Base-by-base conservation (phyloP, 2,113 vertebrate genomes). In the Anolis sagrei region DNA sequence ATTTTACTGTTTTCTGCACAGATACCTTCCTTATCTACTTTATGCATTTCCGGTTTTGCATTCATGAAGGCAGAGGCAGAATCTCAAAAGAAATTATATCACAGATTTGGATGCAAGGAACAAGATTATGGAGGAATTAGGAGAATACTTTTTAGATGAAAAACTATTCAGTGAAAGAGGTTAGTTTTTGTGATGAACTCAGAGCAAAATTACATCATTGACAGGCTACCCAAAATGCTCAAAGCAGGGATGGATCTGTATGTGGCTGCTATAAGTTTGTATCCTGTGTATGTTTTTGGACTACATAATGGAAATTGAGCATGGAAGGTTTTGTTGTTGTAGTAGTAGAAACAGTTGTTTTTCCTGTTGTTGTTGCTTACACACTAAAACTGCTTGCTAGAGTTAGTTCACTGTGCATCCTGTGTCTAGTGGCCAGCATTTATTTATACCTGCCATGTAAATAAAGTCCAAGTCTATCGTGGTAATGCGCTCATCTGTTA, bases 401-500 rank as follows among this genome's bases (percentile, higher is more conserved):
- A 1, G 84, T 39, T 80, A 89, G 84, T 93, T 90, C 81, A 73
- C 58, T 90, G 29, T 58, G 3, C 3, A 86, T 61, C 86, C 78
- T 5, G 2, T 91, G 90, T 86, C 89, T 76, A 82, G 74, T 0
- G 29, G 18, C 2, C 92, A 83, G 87, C 86, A 88, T 92, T 93
- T 92, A 89, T 94, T 94, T 95, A 92, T 94, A 92, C 93, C 92
- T 93, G 87, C 74, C 34, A 51, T 74, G 79, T 90, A 95, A 95
- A 95, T 94, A 95, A 93, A 93, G 88, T 66, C 82, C 0, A n/a
- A 36, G 51, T 14, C 83, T 21, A 49, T 89, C 90, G 87, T 83
- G 91, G 92, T 72, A 78, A 83, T 92, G 94, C 94, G 93, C 91
- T 95, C 94, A 95, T 91, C 92, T 89, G 87, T 94, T 95, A 93